A percentile compares a stretch with the other conserved stretches of the same genome.
Evolutionary conservation across 2,797 vertebrate species (phyloP).

Genomic region (Oreochromis mossambicus): DNA sequence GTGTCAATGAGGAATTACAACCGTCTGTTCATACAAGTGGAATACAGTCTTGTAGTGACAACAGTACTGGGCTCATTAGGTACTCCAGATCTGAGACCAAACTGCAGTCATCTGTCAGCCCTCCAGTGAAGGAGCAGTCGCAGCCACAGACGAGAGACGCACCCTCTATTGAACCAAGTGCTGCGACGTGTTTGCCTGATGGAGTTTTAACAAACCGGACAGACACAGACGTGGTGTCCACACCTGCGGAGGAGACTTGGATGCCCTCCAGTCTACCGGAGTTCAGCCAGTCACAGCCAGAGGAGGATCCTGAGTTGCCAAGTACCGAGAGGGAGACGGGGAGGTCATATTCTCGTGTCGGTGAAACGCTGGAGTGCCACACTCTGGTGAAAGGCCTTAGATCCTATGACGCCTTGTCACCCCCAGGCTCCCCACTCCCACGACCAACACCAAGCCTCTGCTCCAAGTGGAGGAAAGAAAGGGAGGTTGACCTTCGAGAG

Average conservation of each 20-base stretch:
- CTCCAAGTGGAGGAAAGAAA: constrained; percentile 84
- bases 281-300: constrained; percentile 47
- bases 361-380: constrained; percentile 79
- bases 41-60: constrained; percentile 37
- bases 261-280: constrained; percentile 55
- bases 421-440: constrained; percentile 60
- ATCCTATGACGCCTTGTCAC: constrained; percentile 72
- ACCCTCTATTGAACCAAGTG: background rate
- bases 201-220: constrained; percentile 28
- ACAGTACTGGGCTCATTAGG: constrained; percentile 2
- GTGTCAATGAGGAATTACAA: constrained; percentile 9
- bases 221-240: constrained; percentile 15
- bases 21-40: constrained; percentile 17
- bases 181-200: constrained; percentile 32
- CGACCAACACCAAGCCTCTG: constrained; percentile 74
- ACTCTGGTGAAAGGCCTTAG: constrained; percentile 78
- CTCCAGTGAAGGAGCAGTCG: background rate
- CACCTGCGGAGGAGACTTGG: constrained; percentile 44
- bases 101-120: constrained; percentile 17
- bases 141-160: background rate
- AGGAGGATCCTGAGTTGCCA: constrained; percentile 44
- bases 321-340: constrained; percentile 44
- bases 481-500: constrained; percentile 57
- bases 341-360: constrained; percentile 61
- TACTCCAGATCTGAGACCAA: constrained; percentile 43